These are phyloP conservation scores for Idaea aversata DNA, from an alignment of 2,888 invertebrate species.

Conservation along the genomic window DNA sequence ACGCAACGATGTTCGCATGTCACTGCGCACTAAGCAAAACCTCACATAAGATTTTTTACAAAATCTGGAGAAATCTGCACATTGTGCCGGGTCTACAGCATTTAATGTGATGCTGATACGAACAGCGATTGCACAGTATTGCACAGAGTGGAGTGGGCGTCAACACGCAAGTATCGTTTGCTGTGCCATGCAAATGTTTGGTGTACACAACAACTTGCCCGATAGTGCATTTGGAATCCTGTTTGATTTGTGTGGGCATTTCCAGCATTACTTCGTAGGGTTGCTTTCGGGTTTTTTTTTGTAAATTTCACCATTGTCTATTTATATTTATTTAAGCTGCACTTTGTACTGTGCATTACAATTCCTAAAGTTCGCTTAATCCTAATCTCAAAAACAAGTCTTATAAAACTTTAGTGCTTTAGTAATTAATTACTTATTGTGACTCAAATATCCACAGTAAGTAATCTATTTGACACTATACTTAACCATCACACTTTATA, in stretches of 20 bases:
- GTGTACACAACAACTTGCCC: slow-evolving; percentile 53
- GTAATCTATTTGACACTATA: too few relatives aligned
- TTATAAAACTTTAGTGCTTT: too few relatives aligned
- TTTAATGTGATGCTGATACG: slow-evolving; percentile 74
- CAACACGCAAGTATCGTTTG: slow-evolving; percentile 68
- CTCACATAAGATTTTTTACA: slow-evolving; percentile 51
- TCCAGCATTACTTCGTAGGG: not conserved
- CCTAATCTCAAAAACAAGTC: too few relatives aligned
- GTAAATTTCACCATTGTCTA: slow-evolving; percentile 28
- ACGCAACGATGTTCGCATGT: slow-evolving; percentile 61
- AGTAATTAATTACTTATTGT: too few relatives aligned
- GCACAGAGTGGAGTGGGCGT: slow-evolving; percentile 67
- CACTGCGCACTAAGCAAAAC: slow-evolving; percentile 55
- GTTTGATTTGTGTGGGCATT: slow-evolving; percentile 73
- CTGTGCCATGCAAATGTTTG: slow-evolving; percentile 67
- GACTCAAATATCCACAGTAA: too few relatives aligned
- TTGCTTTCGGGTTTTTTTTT: slow-evolving; percentile 56
- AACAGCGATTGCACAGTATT: slow-evolving; percentile 66
- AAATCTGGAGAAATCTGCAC: slow-evolving; percentile 57
- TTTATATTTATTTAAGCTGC: not conserved
- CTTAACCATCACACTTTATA: too few relatives aligned
- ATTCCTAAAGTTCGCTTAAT: too few relatives aligned
- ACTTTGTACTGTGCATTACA: too few relatives aligned
- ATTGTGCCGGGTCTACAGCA: slow-evolving; percentile 59
- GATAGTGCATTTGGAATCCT: slow-evolving; percentile 69